Conservation (phyloP, 2,113 vertebrate genomes). For the Cephalopterus ornatus region DNA sequence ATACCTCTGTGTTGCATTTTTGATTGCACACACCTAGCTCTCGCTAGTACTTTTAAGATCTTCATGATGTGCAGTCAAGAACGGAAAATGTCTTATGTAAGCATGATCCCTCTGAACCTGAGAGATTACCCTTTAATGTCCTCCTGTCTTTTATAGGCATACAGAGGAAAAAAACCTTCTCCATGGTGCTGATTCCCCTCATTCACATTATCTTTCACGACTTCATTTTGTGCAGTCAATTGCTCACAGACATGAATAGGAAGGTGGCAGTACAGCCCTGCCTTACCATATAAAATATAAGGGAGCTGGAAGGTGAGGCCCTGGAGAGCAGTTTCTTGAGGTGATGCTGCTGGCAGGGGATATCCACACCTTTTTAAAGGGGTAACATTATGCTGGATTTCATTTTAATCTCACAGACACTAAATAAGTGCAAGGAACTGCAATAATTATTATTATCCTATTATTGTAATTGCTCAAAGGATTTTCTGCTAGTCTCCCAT, state of each 20-base stretch:
- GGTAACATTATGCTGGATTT: neutral
- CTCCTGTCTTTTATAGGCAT: neutral
- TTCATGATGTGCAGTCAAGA: neutral
- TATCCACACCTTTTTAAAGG: neutral
- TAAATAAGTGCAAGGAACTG: neutral
- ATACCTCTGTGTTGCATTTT: neutral
- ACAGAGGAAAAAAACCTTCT: neutral
- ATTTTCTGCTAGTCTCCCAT: slow-evolving; percentile 37
- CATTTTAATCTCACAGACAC: slow-evolving; percentile 29
- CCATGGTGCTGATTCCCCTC: neutral
- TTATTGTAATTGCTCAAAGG: slow-evolving; percentile 45
- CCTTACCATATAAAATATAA: neutral
- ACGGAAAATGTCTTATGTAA: neutral
- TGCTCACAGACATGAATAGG: neutral
- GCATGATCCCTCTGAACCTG: neutral
- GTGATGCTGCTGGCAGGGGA: neutral
- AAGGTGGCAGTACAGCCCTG: neutral
- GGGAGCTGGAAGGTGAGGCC: neutral
- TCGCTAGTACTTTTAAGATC: neutral
- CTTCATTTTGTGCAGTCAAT: neutral
- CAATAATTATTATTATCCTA: slow-evolving; percentile 40
- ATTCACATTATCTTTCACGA: neutral
- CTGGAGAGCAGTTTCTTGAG: neutral
- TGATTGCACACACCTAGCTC: neutral
- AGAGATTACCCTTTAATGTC: neutral